These are phyloP conservation scores for Rhinoptilus africanus DNA, from an alignment of 2,113 vertebrate species.

Conservation along the genomic window DNA sequence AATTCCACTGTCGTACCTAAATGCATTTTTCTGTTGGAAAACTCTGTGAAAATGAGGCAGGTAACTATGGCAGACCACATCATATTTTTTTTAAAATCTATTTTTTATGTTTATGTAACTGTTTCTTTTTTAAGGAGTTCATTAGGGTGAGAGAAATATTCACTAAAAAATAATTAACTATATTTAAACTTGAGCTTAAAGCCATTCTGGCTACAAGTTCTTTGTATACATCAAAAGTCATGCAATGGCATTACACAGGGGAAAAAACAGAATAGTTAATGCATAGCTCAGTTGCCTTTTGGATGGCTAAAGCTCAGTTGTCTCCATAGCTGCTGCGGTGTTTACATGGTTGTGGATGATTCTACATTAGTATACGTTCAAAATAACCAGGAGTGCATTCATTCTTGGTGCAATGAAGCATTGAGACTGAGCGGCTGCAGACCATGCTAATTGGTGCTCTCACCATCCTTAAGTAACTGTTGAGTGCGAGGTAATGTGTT, in stretches of 20 bases:
- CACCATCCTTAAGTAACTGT: background rate
- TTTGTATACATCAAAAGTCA: background rate
- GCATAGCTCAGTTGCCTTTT: background rate
- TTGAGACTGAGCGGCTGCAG: background rate
- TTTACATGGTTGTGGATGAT: background rate
- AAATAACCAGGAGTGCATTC: background rate
- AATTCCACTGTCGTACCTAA: constrained; percentile 71
- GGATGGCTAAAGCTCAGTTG: background rate
- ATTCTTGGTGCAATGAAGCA: background rate
- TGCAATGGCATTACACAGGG: background rate
- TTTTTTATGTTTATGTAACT: background rate
- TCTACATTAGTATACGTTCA: background rate
- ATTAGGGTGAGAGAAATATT: background rate
- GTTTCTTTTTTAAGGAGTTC: constrained; percentile 1
- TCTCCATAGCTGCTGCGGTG: background rate
- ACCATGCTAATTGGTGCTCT: background rate
- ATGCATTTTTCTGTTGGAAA: constrained; percentile 48
- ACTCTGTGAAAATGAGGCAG: constrained; percentile 2
- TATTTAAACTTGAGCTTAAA: background rate
- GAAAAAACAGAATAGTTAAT: background rate
- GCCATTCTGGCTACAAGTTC: background rate
- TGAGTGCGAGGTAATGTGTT: background rate
- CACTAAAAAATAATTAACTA: background rate
- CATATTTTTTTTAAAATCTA: background rate
- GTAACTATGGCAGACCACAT: background rate